Evolutionary conservation across 2,888 invertebrate species (phyloP), one percentile per base, ranked within the genome.

Genomic region (Sminthurides aquaticus): DNA sequence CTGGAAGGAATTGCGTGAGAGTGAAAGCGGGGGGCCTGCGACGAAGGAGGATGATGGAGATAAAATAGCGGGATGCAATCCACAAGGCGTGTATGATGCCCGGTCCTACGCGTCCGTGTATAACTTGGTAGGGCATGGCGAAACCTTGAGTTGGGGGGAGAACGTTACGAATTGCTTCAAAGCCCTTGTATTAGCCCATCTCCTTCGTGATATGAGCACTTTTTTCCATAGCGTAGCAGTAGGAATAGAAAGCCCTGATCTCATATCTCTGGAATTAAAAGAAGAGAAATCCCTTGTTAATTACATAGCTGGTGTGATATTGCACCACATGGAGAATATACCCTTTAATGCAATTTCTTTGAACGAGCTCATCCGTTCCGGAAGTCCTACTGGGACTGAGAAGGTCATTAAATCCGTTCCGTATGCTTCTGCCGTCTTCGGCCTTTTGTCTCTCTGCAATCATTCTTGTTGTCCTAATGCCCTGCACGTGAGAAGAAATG

Each of bases 391-490:
- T 11, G 27, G 28, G 18, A 56, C 27, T 18, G 34, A 20, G 1
- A 56, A 26, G 28, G 43, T 34, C n/a, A 49, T 63, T 11, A 63
- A 58, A 29, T 59, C 69, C 11, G 57, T 65, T 15, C 20, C 70
- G 8, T 74, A 71, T 60, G 72, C 71, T 11, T 68, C 70, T 0
- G 74, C 69, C 2, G 62, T 74, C 3, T 73, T 71, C 52, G 67
- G 70, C 1, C 58, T 71, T 0, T 55, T 74, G 1, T 71, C 72
- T 18, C 62, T 74, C 11, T 56, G 67, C 3, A 74, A 74, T 57
- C 74, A 74, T 67, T 71, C 71, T 2, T 74, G 74, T 64, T 67
- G 67, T 56, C 72, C 74, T 0, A 74, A 72, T 61, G 66, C 69
- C 2, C 66, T 73, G 57, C 71, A 70, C 22, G 67, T 71, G 2